Evolutionary conservation across 2,888 invertebrate genomes (phyloP), one percentile per base, ranked within the genome.

Genomic region (Cosmopolites sordidus): DNA sequence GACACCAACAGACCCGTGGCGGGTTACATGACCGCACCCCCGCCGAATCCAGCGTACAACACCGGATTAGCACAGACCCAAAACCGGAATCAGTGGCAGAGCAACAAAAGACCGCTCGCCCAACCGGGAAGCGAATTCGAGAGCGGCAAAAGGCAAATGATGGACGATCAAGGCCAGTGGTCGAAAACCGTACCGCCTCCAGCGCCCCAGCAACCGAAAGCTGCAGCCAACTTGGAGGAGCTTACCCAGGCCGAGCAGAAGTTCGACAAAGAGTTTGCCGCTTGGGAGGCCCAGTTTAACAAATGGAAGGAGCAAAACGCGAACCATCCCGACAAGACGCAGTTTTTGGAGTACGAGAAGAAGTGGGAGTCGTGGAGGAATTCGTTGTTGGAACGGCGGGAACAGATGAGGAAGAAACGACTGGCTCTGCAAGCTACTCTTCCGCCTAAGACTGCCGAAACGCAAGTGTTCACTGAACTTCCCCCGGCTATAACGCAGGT

Each of bases 241-340:
- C 58, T 79, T 37, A 77, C 79, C 0, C 80, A 81, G 62, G 89
- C 91, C 64, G 92, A 93, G 73, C 84, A 84, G 70, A 84, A 86
- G 54, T 95, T 95, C 75, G 90, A 92, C 69, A 83, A 86, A 57
- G 90, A 94, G 72, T 94, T 94, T 70, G 82, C 84, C 65, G 86
- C 90, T 67, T 95, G 94, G 94, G 92, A 93, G 73, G 83, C 88
- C 62, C 90, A 94, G 71, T 94, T 93, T 71, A 85, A 88, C 65
- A 87, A 87, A 64, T 95, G 95, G 95, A 90, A 89, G 69, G 83
- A 84, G 58, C 89, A 92, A 67, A 95, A 95, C 76, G 86, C 85
- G 29, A 89, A 91, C 72, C 93, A 94, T 76, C 94, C 94, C 0
- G 92, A 94, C 71, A 89, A 87, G 73, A 84, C 85, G 73, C 88